Evolutionary conservation across 2,888 invertebrate species (phyloP).

Genomic region (Phengaris arion): DNA sequence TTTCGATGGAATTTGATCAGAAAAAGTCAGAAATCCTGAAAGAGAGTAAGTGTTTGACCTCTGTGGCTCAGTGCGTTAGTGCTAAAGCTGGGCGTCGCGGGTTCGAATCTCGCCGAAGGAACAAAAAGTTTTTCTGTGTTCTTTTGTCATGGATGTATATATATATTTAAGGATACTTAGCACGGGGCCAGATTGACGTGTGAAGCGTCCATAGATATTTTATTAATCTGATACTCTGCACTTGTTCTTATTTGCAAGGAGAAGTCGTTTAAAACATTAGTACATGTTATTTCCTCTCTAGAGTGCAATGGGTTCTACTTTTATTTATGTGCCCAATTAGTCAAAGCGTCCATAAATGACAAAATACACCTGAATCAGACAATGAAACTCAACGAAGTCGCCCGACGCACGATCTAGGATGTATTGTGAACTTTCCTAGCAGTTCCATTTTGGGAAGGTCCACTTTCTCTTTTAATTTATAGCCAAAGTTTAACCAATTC

Average conservation of each 20-base stretch:
- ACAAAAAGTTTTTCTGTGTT: too few species aligned
- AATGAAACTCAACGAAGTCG: conserved; percentile 14
- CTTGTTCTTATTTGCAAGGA: too few species aligned
- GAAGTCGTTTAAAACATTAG: too few species aligned
- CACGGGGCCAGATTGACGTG: too few species aligned
- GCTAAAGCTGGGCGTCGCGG: too few species aligned
- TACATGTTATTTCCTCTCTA: background rate
- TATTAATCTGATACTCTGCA: too few species aligned
- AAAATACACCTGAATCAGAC: conserved; percentile 16
- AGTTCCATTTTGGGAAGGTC: conserved; percentile 11
- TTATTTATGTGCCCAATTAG: conserved; percentile 4
- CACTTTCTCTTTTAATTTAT: conserved; percentile 25
- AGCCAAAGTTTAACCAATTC: background rate
- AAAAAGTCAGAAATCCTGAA: background rate
- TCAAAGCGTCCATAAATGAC: conserved; percentile 4
- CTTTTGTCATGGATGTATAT: too few species aligned
- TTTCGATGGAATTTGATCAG: conserved; percentile 16
- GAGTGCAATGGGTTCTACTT: background rate
- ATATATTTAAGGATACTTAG: too few species aligned
- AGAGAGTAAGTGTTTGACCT: background rate
- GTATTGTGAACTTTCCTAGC: conserved; percentile 26
- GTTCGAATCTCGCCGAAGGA: too few species aligned
- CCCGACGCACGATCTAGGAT: conserved; percentile 15
- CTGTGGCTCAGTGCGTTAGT: too few species aligned
- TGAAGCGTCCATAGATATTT: too few species aligned